Evolutionary conservation across 2,113 vertebrate genomes (phyloP).

Genomic region (Nannobrachium achirus): DNA sequence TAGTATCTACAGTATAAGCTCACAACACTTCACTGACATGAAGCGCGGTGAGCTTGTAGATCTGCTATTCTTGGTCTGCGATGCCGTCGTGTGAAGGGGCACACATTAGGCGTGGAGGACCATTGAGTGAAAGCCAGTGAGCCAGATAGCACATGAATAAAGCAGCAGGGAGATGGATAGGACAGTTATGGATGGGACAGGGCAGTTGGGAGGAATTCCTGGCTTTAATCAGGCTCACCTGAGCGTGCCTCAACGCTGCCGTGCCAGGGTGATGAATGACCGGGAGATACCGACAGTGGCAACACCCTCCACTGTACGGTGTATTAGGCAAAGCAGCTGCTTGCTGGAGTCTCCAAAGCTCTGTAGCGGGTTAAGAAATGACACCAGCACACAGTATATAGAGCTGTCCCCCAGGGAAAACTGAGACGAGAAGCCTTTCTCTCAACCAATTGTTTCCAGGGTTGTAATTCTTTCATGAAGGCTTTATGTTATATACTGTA

Average conservation of each 20-base stretch:
- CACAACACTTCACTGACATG: too few species aligned
- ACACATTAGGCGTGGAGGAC: conserved; percentile 43
- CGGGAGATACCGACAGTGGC: conserved; percentile 60
- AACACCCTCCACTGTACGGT: conserved; percentile 25
- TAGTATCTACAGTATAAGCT: too few species aligned
- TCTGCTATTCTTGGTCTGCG: too few species aligned
- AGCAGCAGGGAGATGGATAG: conserved; percentile 69
- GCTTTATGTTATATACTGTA: conserved; percentile 37
- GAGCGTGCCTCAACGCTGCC: conserved; percentile 57
- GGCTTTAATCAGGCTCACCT: conserved; percentile 76
- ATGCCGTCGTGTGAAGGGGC: too few species aligned
- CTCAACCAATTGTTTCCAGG: background rate
- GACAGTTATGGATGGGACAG: conserved; percentile 7
- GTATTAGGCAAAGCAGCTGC: conserved; percentile 38
- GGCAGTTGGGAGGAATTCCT: conserved; percentile 60
- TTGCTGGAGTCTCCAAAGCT: conserved; percentile 4
- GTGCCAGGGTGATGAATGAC: conserved; percentile 70
- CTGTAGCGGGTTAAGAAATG: background rate
- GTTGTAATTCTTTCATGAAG: background rate
- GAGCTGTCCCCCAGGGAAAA: background rate
- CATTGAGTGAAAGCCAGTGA: conserved; percentile 57
- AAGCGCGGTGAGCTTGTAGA: too few species aligned
- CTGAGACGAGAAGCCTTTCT: background rate
- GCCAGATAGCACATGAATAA: conserved; percentile 69
- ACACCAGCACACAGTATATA: background rate